These are phyloP conservation scores for Myotis davidii DNA, from an alignment of 2,113 vertebrate species.

Conservation along the genomic window DNA sequence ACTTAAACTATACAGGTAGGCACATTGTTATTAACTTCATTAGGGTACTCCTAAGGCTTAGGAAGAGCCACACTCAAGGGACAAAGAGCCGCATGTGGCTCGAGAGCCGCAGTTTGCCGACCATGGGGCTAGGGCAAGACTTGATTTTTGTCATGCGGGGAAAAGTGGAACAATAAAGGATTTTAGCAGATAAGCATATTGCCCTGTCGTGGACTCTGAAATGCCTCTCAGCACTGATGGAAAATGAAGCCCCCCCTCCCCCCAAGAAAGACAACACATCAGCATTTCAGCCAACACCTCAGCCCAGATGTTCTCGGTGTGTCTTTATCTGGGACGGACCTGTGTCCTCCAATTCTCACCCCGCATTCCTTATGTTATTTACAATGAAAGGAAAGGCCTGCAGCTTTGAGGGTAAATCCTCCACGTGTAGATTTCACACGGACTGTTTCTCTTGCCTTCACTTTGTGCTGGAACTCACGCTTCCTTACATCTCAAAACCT, in stretches of 20 bases:
- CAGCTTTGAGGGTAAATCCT: slow-evolving; percentile 36
- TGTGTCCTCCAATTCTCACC: slow-evolving; percentile 24
- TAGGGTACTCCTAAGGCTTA: too few relatives aligned
- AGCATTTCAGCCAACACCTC: neutral
- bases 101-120: too few relatives aligned
- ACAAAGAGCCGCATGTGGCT: too few relatives aligned
- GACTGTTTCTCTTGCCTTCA: neutral
- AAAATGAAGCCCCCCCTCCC: neutral
- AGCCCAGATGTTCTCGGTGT: neutral
- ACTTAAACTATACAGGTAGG: too few relatives aligned
- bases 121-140: neutral
- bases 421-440: slow-evolving; percentile 69
- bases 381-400: slow-evolving; percentile 66
- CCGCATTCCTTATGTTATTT: slow-evolving; percentile 47
- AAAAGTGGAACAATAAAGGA: neutral
- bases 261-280: neutral
- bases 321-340: neutral
- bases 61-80: too few relatives aligned
- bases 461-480: neutral
- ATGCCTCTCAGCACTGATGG: neutral
- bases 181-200: neutral
- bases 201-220: neutral
- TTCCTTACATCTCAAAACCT: slow-evolving; percentile 5
- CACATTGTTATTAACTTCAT: too few relatives aligned
- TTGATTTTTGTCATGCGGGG: neutral